Evolutionary conservation across 1,140 invertebrate species (phyloP).

Genomic region (Solenopsis fugax): DNA sequence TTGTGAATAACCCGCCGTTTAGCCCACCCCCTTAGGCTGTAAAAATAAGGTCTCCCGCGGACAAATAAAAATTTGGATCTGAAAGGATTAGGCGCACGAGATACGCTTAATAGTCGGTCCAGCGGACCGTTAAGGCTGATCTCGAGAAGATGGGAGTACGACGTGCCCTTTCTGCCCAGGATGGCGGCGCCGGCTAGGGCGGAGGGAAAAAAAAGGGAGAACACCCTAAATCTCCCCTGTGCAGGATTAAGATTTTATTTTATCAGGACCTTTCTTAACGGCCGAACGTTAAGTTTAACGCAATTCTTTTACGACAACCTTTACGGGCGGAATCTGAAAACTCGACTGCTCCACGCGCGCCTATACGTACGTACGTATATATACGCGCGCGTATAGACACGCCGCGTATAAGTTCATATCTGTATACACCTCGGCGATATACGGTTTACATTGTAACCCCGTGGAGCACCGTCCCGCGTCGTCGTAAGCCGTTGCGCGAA

Average conservation of each 20-base stretch:
- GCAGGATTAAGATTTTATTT: constrained; percentile 84
- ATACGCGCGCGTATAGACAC: constrained; percentile 41
- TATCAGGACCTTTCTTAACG: constrained; percentile 79
- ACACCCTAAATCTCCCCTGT: constrained; percentile 79
- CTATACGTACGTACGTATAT: not conserved
- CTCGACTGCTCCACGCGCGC: constrained; percentile 50
- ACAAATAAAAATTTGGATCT: constrained; percentile 50
- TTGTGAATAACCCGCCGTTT: constrained; percentile 12
- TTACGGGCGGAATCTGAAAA: constrained; percentile 79
- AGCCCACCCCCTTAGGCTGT: not conserved
- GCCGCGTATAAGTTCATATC: constrained; percentile 60
- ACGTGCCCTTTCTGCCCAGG: not conserved
- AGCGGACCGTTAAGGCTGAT: constrained; percentile 66
- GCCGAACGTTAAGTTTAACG: constrained; percentile 79
- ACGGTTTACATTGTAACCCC: constrained; percentile 64
- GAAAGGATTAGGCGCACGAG: constrained; percentile 56
- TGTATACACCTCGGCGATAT: constrained; percentile 8
- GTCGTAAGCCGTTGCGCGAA: constrained; percentile 49
- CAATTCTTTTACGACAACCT: constrained; percentile 81
- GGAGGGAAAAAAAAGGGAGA: constrained; percentile 53
- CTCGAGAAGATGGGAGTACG: constrained; percentile 24
- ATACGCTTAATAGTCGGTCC: constrained; percentile 67
- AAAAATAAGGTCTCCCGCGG: constrained; percentile 29
- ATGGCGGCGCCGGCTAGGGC: constrained; percentile 6
- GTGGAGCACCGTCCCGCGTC: constrained; percentile 3